Percentiles rank a stretch among this genome's conserved stretches.
Evolutionary conservation across 30 jellyfish, hydroid and myxozoan genomes (phyloP).

Genomic region (Mastigias papua): DNA sequence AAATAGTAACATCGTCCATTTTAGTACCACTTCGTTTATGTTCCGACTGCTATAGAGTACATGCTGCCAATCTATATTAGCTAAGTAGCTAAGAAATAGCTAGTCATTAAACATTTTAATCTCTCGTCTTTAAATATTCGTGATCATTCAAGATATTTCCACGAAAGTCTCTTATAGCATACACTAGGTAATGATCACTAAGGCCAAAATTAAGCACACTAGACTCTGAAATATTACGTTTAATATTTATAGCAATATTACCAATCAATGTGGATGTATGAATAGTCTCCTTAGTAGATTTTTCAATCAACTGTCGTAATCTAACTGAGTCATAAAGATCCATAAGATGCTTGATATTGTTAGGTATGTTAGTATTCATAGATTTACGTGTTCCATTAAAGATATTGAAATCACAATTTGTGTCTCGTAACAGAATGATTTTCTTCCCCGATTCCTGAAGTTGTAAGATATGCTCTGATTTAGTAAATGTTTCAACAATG

Average conservation of each 20-base stretch:
- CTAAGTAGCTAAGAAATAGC: no score
- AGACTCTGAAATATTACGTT: neutral
- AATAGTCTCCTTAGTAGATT: neutral
- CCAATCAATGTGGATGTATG: neutral
- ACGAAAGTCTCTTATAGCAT: neutral
- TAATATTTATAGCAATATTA: neutral
- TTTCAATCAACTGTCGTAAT: neutral
- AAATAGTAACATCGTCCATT: no score
- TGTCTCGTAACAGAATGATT: slow-evolving; percentile 25
- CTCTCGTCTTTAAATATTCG: no score
- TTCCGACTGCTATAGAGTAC: no score
- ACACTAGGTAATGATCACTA: neutral
- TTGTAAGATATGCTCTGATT: slow-evolving; percentile 1
- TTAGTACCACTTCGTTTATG: no score
- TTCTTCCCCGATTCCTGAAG: slow-evolving; percentile 25
- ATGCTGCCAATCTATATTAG: no score
- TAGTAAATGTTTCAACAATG: slow-evolving; percentile 2
- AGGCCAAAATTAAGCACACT: neutral
- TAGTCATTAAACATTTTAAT: no score
- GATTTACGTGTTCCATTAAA: neutral
- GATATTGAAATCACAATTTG: slow-evolving; percentile 29
- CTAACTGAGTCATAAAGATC: slow-evolving; percentile 1
- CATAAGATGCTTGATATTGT: slow-evolving; percentile 1
- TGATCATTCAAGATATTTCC: neutral
- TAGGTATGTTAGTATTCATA: neutral